Evolutionary conservation across 2,797 vertebrate genomes (phyloP).

Genomic region (Poeciliopsis gracilis): DNA sequence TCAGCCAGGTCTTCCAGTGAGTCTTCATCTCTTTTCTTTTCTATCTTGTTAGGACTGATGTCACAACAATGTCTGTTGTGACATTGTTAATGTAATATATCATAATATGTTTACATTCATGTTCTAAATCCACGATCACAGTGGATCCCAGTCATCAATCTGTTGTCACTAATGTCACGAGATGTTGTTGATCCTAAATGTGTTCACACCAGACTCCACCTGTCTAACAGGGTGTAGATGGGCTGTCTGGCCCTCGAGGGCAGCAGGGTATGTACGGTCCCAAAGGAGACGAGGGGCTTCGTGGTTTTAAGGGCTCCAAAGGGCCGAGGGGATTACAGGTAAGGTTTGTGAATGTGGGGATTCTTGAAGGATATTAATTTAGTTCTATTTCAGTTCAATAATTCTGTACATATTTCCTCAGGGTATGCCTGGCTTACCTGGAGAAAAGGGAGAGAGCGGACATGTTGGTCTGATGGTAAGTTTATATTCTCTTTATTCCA

Average conservation of each 20-base stretch:
- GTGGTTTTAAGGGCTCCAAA: conserved; percentile 91
- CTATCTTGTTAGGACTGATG: not conserved
- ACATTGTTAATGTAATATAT: not conserved
- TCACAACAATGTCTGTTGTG: not conserved
- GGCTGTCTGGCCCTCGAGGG: conserved; percentile 88
- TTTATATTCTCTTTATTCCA: conserved; percentile 10
- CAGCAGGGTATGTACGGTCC: conserved; percentile 97
- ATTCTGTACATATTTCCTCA: conserved; percentile 54
- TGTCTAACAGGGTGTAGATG: conserved; percentile 87
- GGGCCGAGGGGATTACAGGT: conserved; percentile 96
- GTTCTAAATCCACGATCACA: not conserved
- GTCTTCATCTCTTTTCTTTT: conserved; percentile 30
- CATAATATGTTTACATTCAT: not conserved
- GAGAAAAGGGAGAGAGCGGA: conserved; percentile 98
- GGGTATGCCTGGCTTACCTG: conserved; percentile 94
- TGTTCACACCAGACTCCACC: not conserved
- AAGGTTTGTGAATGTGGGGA: conserved; percentile 22
- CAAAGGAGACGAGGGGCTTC: conserved; percentile 94
- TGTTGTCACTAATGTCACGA: not conserved
- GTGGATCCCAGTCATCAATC: not conserved
- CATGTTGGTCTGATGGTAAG: conserved; percentile 93
- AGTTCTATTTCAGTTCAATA: not conserved
- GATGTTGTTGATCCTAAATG: not conserved
- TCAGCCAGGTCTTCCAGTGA: conserved; percentile 86
- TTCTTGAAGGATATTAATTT: not conserved